Conservation (phyloP, 2,113 vertebrate genomes). For the Erinaceus europaeus region DNA sequence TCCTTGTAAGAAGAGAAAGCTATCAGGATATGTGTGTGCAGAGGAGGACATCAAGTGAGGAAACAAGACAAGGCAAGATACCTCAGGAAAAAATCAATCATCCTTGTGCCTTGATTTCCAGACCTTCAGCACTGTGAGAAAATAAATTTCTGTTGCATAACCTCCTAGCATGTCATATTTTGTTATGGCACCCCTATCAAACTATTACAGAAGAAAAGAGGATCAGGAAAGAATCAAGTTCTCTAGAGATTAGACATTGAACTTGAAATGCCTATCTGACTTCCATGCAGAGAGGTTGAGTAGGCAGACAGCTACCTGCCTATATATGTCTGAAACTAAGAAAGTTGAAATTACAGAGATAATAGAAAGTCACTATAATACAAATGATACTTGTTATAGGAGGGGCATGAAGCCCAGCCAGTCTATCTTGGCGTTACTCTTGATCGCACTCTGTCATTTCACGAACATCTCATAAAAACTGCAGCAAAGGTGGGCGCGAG, state of each 20-base stretch:
- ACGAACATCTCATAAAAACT: no score
- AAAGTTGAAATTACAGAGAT: neutral
- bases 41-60: neutral
- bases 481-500: no score
- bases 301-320: no score
- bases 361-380: neutral
- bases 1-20: neutral
- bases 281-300: neutral
- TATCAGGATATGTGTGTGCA: neutral
- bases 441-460: no score
- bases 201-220: neutral
- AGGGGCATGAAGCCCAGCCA: no score
- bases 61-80: neutral
- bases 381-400: no score
- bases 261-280: neutral
- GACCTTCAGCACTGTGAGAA: neutral
- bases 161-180: neutral
- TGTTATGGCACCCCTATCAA: neutral
- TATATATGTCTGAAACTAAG: neutral
- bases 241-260: neutral
- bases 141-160: neutral
- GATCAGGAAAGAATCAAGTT: neutral
- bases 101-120: neutral
- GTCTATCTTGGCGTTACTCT: no score
- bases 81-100: neutral